Evolutionary conservation across 2,888 invertebrate species (phyloP).

Genomic region (Pachliopta kotzebuea): DNA sequence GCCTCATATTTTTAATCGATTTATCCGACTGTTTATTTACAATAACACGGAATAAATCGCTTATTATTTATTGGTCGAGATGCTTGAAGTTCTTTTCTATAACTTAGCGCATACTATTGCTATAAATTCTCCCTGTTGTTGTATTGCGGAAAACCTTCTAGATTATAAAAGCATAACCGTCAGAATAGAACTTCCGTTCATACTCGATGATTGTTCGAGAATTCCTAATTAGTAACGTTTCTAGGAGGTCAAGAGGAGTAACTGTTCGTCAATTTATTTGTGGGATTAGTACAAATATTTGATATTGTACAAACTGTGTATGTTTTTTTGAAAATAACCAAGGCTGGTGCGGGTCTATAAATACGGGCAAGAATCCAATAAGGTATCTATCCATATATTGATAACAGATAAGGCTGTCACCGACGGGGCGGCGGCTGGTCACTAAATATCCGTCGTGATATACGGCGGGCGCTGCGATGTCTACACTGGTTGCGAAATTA

Average conservation of each 20-base stretch:
- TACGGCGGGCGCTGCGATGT: conserved; percentile 55
- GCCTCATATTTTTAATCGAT: background rate
- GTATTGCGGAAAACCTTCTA: conserved; percentile 25
- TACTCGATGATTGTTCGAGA: background rate
- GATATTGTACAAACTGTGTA: background rate
- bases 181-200: conserved; percentile 14
- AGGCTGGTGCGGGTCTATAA: conserved; percentile 45
- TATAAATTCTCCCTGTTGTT: conserved; percentile 8
- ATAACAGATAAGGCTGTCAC: conserved; percentile 77
- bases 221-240: conserved; percentile 35
- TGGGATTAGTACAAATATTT: background rate
- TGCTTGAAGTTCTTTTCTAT: conserved; percentile 33
- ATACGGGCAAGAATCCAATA: conserved; percentile 54
- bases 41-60: conserved; percentile 33
- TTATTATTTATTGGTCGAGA: conserved; percentile 32
- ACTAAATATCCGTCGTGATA: conserved; percentile 68
- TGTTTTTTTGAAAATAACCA: conserved; percentile 6
- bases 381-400: conserved; percentile 69
- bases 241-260: background rate
- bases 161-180: conserved; percentile 17
- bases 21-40: conserved; percentile 13
- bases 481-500: conserved; percentile 70
- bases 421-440: conserved; percentile 64
- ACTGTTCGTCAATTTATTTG: background rate
- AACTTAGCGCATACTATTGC: conserved; percentile 22